Conservation (phyloP, 2,113 vertebrate species). For the Stictonetta naevosa region DNA sequence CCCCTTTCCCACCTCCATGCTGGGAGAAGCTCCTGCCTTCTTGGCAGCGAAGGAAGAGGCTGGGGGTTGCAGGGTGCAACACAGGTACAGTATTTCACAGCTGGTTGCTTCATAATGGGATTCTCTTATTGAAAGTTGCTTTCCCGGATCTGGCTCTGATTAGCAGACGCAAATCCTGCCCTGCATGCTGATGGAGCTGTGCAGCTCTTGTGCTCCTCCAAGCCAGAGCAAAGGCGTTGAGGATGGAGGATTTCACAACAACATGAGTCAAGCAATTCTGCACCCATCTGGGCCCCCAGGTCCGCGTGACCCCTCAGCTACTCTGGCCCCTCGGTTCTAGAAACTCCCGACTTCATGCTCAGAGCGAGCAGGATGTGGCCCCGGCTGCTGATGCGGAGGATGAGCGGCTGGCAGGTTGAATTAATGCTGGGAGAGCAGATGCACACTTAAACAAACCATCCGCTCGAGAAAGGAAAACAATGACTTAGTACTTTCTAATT, state of each 20-base stretch:
- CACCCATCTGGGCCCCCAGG: not conserved
- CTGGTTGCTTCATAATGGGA: constrained; percentile 49
- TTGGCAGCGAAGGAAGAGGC: not conserved
- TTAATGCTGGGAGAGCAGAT: not conserved
- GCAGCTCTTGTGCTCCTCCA: not conserved
- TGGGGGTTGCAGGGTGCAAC: constrained; percentile 10
- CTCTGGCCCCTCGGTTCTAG: not conserved
- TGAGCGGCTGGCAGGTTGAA: not conserved
- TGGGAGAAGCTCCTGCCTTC: not conserved
- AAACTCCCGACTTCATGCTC: not conserved
- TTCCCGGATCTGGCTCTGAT: constrained; percentile 54
- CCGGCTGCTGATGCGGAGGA: not conserved
- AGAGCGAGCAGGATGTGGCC: not conserved
- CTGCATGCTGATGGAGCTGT: not conserved
- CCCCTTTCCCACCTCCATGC: not conserved
- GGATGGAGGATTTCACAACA: not conserved
- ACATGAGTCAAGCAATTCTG: rapidly evolving
- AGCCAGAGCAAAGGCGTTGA: not conserved
- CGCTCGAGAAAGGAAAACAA: constrained; percentile 30
- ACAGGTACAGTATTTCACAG: constrained; percentile 68
- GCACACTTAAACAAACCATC: constrained; percentile 28
- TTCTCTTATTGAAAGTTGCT: constrained; percentile 54
- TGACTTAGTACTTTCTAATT: constrained; percentile 65
- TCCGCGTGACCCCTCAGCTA: rapidly evolving
- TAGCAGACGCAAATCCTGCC: constrained; percentile 43